These are phyloP conservation scores for Actinostola sp. DNA, from an alignment of 92 coral and sea anemone genomes.

Conservation along the genomic window DNA sequence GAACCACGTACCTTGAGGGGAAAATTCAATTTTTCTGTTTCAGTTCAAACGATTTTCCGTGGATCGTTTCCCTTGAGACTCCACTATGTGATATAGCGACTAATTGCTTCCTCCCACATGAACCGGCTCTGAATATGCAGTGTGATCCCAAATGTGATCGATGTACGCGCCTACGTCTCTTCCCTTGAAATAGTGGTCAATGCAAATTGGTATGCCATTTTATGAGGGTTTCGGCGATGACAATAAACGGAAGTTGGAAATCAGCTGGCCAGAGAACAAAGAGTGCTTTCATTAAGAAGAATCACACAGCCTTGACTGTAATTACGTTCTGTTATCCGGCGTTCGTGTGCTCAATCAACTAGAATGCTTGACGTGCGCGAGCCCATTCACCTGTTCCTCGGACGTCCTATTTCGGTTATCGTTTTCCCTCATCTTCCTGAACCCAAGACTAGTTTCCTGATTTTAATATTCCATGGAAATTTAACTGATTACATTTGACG, in stretches of 20 bases:
- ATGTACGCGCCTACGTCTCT: conserved; percentile 14
- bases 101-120: too few species aligned
- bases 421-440: neutral
- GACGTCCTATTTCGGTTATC: conserved; percentile 5
- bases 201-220: neutral
- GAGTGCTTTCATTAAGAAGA: conserved; percentile 6
- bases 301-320: conserved; percentile 13
- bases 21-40: too few species aligned
- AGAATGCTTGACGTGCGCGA: conserved; percentile 4
- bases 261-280: conserved; percentile 26
- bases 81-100: too few species aligned
- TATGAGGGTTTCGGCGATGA: neutral
- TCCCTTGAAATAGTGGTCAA: neutral
- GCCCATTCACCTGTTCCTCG: neutral
- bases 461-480: too few species aligned
- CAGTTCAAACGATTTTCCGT: too few species aligned
- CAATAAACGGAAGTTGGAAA: conserved; percentile 1
- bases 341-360: neutral
- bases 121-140: too few species aligned
- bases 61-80: too few species aligned
- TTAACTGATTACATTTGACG: too few species aligned
- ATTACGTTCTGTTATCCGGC: conserved; percentile 13
- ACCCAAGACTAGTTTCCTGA: neutral
- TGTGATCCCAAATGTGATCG: too few species aligned
- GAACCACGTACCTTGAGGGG: too few species aligned